phyloP scores from a whole-genome alignment of 2,797 vertebrate genomes.

The Etheostoma nigrum region DNA sequence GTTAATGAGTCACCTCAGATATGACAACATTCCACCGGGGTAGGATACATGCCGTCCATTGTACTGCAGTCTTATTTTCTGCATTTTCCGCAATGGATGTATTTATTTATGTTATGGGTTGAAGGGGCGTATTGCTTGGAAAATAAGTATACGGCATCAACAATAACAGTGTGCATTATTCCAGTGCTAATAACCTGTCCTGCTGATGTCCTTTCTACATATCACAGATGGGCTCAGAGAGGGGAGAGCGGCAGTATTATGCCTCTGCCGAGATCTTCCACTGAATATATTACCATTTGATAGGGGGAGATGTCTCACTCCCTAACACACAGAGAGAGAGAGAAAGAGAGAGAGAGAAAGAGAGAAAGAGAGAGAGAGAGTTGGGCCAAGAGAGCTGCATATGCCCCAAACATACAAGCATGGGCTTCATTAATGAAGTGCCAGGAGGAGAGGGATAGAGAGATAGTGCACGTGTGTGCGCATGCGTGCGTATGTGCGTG shows the following conservation, averaged over 20 bases:
- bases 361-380: not conserved
- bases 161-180: conserved; percentile 80
- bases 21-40: conserved; percentile 42
- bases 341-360: no score
- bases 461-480: conserved; percentile 20
- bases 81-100: conserved; percentile 49
- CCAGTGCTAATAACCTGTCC: conserved; percentile 78
- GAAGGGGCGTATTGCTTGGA: conserved; percentile 62
- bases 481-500: conserved; percentile 1
- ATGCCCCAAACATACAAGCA: conserved; percentile 85
- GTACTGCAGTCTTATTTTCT: conserved; percentile 48
- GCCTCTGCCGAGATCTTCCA: conserved; percentile 78
- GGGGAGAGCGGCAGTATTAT: conserved; percentile 79
- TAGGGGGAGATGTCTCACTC: conserved; percentile 81
- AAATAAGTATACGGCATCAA: conserved; percentile 74
- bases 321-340: conserved; percentile 39
- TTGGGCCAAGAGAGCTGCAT: conserved; percentile 82
- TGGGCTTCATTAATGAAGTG: conserved; percentile 87
- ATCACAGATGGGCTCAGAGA: conserved; percentile 83
- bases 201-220: conserved; percentile 79
- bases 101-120: conserved; percentile 69
- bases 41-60: conserved; percentile 37
- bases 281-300: conserved; percentile 86
- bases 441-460: conserved; percentile 76
- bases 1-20: conserved; percentile 55